Evolutionary conservation across 2,888 invertebrate genomes (phyloP).

Genomic region (Cryptus armator): DNA sequence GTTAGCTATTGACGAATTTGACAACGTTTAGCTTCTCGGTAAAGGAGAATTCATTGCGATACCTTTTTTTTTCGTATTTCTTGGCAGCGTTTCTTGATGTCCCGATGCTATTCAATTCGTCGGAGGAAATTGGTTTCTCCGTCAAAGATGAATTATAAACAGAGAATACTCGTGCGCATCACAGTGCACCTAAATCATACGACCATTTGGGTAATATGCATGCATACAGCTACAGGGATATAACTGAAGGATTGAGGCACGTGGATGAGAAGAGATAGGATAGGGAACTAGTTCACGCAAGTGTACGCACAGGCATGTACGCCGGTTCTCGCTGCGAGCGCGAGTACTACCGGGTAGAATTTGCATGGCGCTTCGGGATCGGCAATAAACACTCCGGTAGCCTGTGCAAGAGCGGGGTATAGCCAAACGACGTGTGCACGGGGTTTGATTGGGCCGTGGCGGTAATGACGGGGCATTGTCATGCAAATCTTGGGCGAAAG

Average conservation of each 20-base stretch:
- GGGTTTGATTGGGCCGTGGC: slow-evolving; percentile 82
- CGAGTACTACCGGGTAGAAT: slow-evolving; percentile 43
- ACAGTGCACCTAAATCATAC: slow-evolving; percentile 10
- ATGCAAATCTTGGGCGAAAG: slow-evolving; percentile 82
- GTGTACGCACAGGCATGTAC: slow-evolving; percentile 20
- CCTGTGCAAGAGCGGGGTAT: background rate
- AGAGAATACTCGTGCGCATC: background rate
- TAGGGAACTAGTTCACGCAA: slow-evolving; percentile 18
- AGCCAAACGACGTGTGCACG: slow-evolving; percentile 80
- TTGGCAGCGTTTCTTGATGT: too few species aligned
- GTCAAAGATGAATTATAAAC: slow-evolving; percentile 16
- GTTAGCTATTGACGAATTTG: too few species aligned
- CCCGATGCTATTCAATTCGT: too few species aligned
- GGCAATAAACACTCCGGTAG: slow-evolving; percentile 68
- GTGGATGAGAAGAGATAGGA: slow-evolving; percentile 13
- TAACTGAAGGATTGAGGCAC: background rate
- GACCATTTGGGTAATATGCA: slow-evolving; percentile 9
- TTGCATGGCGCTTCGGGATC: slow-evolving; percentile 61
- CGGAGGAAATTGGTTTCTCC: background rate
- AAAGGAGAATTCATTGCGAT: too few species aligned
- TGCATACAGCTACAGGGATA: background rate
- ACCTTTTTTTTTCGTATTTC: too few species aligned
- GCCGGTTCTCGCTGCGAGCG: slow-evolving; percentile 9
- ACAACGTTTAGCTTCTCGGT: too few species aligned
- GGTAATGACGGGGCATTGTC: slow-evolving; percentile 83